Percentiles rank a stretch among this genome's conserved stretches.
phyloP scores from a whole-genome alignment of 2,797 vertebrate genomes.

The Semaprochilodus insignis region DNA sequence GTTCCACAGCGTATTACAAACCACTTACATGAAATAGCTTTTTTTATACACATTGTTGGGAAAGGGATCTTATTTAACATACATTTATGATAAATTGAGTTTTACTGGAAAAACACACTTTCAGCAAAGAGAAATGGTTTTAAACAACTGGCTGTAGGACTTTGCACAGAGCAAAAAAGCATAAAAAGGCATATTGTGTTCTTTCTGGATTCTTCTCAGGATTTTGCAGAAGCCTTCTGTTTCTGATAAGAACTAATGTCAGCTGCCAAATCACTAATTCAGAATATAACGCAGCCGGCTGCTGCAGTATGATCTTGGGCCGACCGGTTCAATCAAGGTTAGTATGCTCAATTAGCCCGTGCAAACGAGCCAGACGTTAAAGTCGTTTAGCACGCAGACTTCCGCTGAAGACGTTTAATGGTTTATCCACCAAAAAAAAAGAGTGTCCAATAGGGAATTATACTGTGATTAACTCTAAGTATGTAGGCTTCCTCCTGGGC shows the following conservation, averaged over 20 bases:
- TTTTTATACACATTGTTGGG: too few species aligned
- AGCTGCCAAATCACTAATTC: slow-evolving; percentile 9
- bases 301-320: slow-evolving; percentile 20
- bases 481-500: slow-evolving; percentile 25
- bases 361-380: slow-evolving; percentile 32
- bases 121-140: too few species aligned
- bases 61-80: too few species aligned
- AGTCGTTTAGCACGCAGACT: slow-evolving; percentile 3
- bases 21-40: too few species aligned
- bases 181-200: background rate
- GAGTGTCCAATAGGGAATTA: slow-evolving; percentile 31
- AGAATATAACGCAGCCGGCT: background rate
- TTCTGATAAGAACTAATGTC: background rate
- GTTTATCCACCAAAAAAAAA: slow-evolving; percentile 26
- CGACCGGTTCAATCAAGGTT: background rate
- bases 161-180: too few species aligned
- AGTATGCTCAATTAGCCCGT: slow-evolving; percentile 27
- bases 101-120: too few species aligned
- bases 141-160: too few species aligned
- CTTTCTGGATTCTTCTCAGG: background rate
- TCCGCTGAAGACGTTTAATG: slow-evolving; percentile 17
- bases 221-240: background rate
- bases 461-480: slow-evolving; percentile 37
- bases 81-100: too few species aligned
- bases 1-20: too few species aligned